Conservation (phyloP, 2,797 vertebrate genomes). For the Silurus lanzhouensis region DNA sequence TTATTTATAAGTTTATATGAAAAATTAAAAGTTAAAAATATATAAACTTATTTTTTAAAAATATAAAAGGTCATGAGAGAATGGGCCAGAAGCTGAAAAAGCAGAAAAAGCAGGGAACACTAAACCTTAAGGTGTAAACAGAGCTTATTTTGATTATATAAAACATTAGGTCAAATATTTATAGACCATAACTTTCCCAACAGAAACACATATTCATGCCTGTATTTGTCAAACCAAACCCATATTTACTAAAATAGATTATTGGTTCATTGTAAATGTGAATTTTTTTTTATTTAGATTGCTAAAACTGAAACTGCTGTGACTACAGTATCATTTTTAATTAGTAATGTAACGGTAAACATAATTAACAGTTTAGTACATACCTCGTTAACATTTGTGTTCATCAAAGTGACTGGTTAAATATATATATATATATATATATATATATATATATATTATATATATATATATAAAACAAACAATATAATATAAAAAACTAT, state of each 20-base stretch:
- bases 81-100: background rate
- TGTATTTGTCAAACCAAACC: background rate
- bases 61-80: background rate
- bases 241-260: conserved; percentile 11
- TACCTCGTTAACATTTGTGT: no score
- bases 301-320: background rate
- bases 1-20: no score
- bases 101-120: background rate
- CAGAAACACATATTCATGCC: conserved; percentile 51
- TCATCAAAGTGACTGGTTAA: no score
- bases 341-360: background rate
- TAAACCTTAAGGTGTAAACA: background rate
- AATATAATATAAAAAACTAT: no score
- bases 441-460: no score
- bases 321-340: background rate
- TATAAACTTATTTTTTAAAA: no score
- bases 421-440: no score
- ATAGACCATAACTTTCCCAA: conserved; percentile 34
- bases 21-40: no score
- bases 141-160: conserved; percentile 66
- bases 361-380: no score
- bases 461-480: no score
- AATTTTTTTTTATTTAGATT: background rate
- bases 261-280: background rate
- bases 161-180: conserved; percentile 61